Evolutionary conservation across 2,113 vertebrate species (phyloP), one percentile per base, ranked within the genome.

Genomic region (Tretioscincus oriximinensis): DNA sequence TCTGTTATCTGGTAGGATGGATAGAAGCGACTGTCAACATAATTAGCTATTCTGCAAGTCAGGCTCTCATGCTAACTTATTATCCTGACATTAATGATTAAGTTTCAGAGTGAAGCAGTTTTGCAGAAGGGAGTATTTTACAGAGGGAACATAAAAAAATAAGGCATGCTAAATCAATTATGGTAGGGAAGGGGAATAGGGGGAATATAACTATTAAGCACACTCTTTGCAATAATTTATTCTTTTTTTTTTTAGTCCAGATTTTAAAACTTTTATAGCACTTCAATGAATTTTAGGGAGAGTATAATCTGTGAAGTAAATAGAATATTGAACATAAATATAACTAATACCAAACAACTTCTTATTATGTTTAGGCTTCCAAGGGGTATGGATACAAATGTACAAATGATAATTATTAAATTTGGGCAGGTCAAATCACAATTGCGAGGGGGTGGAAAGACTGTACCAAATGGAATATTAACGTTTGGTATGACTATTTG

Each of bases 1-100:
- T 84, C 22, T 83, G 78, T 69, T 80, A 71, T 24, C 10, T 70
- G 51, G 45, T 41, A 2, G 29, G 73, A 84, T 70, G 72, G 77
- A 84, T 1, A 2, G 71, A n/a, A 47, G 54, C 18, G 24, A 66
- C 1, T 35, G 51, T 73, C 49, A 28, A 54, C 80, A 83, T 84
- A 85, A 81, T 87, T 83, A 88, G 26, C 12, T 85, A 16, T 77
- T 84, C 49, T 80, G 67, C 72, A 87, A 87, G 81, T 7, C 65
- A 28, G 76, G 73, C 31, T 54, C 9, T 8, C 74, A 20, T 78
- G 10, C 80, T 83, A 84, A 80, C 4, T 7, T 31, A 74, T 82
- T 82, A 82, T 58, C 49, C 77, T 83, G 66, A 83, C 73, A 87
- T 11, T 35, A n/a, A 81, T 73, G 68, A 71, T 81, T 69, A 71